Conservation (phyloP, 2,797 vertebrate species). For the Eutrigla gurnardus region DNA sequence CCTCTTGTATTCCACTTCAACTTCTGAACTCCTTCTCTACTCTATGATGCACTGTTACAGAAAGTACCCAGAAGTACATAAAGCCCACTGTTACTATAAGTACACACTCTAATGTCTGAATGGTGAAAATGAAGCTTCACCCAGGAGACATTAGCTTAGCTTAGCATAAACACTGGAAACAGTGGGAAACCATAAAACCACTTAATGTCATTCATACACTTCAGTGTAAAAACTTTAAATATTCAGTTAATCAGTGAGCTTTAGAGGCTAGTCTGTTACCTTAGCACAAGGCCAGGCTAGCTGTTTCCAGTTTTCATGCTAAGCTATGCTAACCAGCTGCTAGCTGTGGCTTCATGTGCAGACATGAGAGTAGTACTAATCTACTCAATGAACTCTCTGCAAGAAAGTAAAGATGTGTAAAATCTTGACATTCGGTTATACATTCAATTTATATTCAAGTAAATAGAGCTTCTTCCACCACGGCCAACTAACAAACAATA, state of each 20-base stretch:
- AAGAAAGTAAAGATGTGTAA: background rate
- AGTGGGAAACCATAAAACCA: background rate
- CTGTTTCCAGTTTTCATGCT: background rate
- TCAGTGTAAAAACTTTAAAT: background rate
- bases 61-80: background rate
- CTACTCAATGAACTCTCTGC: background rate
- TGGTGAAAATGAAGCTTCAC: background rate
- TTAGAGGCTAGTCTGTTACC: background rate
- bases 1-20: background rate
- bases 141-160: background rate
- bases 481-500: background rate
- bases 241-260: background rate
- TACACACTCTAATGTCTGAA: too few relatives aligned
- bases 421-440: background rate
- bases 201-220: background rate
- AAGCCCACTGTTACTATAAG: background rate
- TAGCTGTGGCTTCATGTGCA: background rate
- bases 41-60: background rate
- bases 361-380: background rate
- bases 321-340: slow-evolving; percentile 1
- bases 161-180: background rate
- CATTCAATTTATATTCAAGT: background rate
- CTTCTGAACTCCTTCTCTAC: background rate
- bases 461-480: background rate
- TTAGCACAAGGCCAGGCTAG: background rate